These are phyloP conservation scores for Drosophila longiperda DNA, from an alignment of 2,888 invertebrate genomes.

Conservation along the genomic window DNA sequence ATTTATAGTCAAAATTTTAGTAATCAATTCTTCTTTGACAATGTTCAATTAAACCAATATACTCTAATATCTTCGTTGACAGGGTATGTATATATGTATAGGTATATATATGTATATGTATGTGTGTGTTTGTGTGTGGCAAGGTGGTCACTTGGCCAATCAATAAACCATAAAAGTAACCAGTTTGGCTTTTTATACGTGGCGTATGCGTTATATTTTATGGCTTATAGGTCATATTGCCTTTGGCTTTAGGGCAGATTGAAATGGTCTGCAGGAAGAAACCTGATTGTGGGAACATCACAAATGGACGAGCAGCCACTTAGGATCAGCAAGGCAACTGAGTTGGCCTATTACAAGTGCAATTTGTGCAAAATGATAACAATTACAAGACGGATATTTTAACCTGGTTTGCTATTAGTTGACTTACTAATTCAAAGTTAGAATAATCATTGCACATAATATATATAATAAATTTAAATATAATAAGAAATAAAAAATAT, in stretches of 20 bases:
- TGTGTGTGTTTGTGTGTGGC: constrained; percentile 19
- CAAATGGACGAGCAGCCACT: background rate
- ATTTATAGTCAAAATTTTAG: background rate
- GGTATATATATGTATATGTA: constrained; percentile 3
- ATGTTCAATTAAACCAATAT: background rate
- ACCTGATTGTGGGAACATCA: background rate
- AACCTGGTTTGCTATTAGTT: background rate
- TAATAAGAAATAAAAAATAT: no score
- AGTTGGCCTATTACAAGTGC: background rate
- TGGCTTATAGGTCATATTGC: constrained; percentile 19
- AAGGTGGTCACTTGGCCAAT: constrained; percentile 47
- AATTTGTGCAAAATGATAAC: background rate
- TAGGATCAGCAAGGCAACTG: background rate
- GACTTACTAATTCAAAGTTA: background rate
- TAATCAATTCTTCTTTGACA: background rate
- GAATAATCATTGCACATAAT: no score
- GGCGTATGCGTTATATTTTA: constrained; percentile 44
- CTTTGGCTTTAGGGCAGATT: constrained; percentile 13
- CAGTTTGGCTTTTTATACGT: constrained; percentile 30
- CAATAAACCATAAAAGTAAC: constrained; percentile 64
- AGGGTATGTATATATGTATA: constrained; percentile 1
- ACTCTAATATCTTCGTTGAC: background rate
- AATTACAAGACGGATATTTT: background rate
- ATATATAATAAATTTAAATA: no score
- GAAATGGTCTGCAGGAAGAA: background rate